Base-by-base conservation (phyloP, 2,797 vertebrate genomes). In the Knipowitschia caucasica region DNA sequence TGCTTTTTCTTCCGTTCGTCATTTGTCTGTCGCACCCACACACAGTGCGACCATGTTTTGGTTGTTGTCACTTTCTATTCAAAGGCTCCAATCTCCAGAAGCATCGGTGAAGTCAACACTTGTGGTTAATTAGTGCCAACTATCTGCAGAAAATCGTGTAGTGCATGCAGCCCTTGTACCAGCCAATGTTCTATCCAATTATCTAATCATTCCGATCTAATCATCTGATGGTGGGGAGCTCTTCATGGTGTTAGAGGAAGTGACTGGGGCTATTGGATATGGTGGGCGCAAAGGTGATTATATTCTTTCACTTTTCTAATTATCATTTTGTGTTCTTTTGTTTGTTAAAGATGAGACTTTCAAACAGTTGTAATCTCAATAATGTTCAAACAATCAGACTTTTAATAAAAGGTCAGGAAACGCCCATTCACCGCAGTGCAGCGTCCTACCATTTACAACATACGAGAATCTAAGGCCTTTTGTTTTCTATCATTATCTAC, bases 191-290 rank as follows among this genome's bases (percentile, higher is more conserved):
- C 69, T 67, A 78, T 80, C 78, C 70, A 84, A 85, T 86, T 84
- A 86, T 84, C 80, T 79, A 77, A 86, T 87, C 81, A 72, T 80
- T 80, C 75, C 72, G 73, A 81, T 84, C 82, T 82, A 75, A 83
- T 86, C 73, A 71, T 66, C 75, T 80, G 61, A 75, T 81, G 75
- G 73, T 50, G 56, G 67, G 67, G 66, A 64, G 62, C 75, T 69
- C 53, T 67, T 78, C 66, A 73, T 68, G 55, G 46, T 54, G 39
- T 75, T 64, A 77, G 35, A 56, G 40, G 55, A 50, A 64, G 67
- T 54, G 64, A 64, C 66, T 64, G 62, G 53, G 57, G 52, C 34
- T 47, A 58, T 71, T 68, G 47, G 43, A 80, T 69, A 57, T 57
- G n/a, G 40, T 44, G 45, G n/a, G n/a, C n/a, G n/a, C n/a, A n/a